Evolutionary conservation across 92 coral and sea anemone genomes (phyloP).

Genomic region (Palythoa grandiflora): DNA sequence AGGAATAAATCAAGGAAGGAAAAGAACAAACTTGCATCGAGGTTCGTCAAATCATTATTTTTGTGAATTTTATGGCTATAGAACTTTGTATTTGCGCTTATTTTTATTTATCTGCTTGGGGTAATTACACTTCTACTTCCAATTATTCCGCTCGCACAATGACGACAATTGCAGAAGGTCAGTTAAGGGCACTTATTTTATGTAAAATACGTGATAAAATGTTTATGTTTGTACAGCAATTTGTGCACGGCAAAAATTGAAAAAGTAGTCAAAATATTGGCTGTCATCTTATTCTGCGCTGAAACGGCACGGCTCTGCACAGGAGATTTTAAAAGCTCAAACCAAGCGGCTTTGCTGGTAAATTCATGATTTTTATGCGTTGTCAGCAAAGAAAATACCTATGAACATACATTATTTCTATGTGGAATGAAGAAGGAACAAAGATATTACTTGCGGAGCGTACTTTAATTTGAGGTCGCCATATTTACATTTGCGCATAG

Average conservation of each 20-base stretch:
- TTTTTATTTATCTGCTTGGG: no score
- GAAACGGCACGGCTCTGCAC: no score
- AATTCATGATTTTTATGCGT: no score
- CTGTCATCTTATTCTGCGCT: not conserved
- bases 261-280: not conserved
- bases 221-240: not conserved
- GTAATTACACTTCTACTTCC: no score
- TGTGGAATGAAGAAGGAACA: not conserved
- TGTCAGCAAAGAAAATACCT: not conserved
- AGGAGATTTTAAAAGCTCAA: no score
- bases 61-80: not conserved
- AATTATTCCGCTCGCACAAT: no score
- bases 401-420: no score
- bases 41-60: constrained; percentile 60
- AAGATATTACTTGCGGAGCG: not conserved
- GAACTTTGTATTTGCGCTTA: no score
- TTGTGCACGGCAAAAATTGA: not conserved
- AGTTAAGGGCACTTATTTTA: not conserved
- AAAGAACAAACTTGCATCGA: constrained; percentile 98
- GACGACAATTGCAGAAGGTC: not conserved
- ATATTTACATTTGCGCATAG: not conserved
- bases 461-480: not conserved
- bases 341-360: no score
- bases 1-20: constrained; percentile 96
- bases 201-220: not conserved